phyloP scores from a whole-genome alignment of 2,888 invertebrate genomes.

The Caenorhabditis angaria region DNA sequence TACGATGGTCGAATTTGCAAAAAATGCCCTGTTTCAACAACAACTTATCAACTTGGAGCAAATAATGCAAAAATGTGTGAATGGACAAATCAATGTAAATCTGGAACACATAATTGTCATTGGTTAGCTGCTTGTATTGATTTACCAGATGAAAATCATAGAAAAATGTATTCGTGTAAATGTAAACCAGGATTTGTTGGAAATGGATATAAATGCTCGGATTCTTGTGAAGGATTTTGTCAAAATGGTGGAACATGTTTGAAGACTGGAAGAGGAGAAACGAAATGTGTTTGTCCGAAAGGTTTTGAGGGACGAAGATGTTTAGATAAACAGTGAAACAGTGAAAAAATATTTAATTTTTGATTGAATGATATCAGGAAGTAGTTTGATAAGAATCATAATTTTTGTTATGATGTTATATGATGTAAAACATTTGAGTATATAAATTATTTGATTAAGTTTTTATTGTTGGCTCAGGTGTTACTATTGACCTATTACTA shows the following conservation, averaged over 20 bases:
- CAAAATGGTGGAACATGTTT: slow-evolving; percentile 50
- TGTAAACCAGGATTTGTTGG: slow-evolving; percentile 60
- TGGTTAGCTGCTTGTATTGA: slow-evolving; percentile 61
- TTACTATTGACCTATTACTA: too few species aligned
- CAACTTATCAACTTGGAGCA: slow-evolving; percentile 47
- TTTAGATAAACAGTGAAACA: slow-evolving; percentile 1
- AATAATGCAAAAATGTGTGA: slow-evolving; percentile 50
- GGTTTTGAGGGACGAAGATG: slow-evolving; percentile 52
- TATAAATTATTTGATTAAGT: not conserved
- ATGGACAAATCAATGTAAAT: slow-evolving; percentile 57
- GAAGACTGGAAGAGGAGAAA: slow-evolving; percentile 53
- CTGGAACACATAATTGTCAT: slow-evolving; percentile 54
- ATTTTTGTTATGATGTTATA: not conserved
- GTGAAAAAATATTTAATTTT: not conserved
- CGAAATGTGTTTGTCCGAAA: slow-evolving; percentile 47
- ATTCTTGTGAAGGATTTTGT: slow-evolving; percentile 55
- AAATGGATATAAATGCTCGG: slow-evolving; percentile 54
- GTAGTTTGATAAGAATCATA: slow-evolving; percentile 5
- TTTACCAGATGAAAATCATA: slow-evolving; percentile 53
- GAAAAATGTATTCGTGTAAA: slow-evolving; percentile 56
- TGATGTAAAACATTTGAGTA: not conserved
- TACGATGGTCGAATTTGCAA: slow-evolving; percentile 54
- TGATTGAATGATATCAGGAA: not conserved
- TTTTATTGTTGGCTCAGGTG: not conserved
- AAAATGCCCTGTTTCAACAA: slow-evolving; percentile 49